Evolutionary conservation across 2,797 vertebrate genomes (phyloP).

Genomic region (Acanthurus leucopareius): DNA sequence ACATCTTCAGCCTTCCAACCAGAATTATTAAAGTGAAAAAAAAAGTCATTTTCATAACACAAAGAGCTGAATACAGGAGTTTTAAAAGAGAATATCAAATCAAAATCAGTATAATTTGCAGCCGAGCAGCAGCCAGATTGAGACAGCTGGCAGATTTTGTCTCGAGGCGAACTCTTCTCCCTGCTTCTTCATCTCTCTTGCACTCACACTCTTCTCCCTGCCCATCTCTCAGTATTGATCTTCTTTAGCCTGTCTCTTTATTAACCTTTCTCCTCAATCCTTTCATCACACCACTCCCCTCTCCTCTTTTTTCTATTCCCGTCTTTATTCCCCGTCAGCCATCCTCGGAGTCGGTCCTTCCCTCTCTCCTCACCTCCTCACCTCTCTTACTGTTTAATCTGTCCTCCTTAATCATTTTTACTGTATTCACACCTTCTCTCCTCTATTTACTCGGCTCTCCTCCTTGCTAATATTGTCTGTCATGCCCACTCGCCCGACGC

Average conservation of each 20-base stretch:
- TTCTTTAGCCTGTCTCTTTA: constrained; percentile 47
- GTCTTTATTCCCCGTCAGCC: constrained; percentile 1
- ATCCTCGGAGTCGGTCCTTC: neutral
- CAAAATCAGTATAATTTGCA: constrained; percentile 16
- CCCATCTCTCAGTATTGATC: constrained; percentile 47
- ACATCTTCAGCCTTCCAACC: neutral
- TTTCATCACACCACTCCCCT: constrained; percentile 36
- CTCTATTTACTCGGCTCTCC: too few relatives aligned
- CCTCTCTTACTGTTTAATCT: constrained; percentile 23
- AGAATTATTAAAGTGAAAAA: neutral
- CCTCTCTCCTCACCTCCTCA: neutral
- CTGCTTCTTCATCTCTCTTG: constrained; percentile 6
- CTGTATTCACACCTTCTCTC: neutral
- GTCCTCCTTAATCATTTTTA: constrained; percentile 1
- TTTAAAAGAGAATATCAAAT: constrained; percentile 39
- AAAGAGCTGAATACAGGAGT: neutral
- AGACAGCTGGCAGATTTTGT: constrained; percentile 8
- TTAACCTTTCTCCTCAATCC: constrained; percentile 53
- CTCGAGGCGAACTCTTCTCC: neutral
- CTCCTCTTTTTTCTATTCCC: constrained; percentile 6
- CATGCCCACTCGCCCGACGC: neutral
- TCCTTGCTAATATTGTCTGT: neutral
- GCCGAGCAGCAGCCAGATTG: neutral
- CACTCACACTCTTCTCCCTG: constrained; percentile 11
- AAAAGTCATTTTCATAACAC: neutral